Evolutionary conservation across 2,797 vertebrate species (phyloP), one percentile per base, ranked within the genome.

Genomic region (Sebastes baramenuke): DNA sequence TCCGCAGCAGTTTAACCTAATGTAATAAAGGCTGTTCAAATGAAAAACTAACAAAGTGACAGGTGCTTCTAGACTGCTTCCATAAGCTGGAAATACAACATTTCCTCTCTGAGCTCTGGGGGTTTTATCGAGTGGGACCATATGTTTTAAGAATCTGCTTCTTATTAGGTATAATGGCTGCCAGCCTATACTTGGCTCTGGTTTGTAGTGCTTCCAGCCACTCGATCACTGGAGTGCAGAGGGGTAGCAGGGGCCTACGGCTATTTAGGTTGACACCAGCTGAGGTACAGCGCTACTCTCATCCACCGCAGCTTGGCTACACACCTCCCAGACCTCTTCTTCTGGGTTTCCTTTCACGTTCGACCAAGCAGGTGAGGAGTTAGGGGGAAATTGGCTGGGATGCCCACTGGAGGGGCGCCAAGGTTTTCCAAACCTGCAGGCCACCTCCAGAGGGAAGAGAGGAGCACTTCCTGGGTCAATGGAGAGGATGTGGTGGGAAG

Each of bases 141-240:
- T 87, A 92, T 96, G 94, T 91, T 92, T 90, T 66, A 75, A 83
- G 81, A 87, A 80, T 93, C 94, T 95, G 93, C 71, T 94, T 90
- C 90, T 67, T 79, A 92, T 95, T 95, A 95, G 82, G 74, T 54
- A 60, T 89, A 88, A 91, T 84, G 66, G 86, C 85, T 91, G 88
- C 92, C 92, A 92, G 88, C 84, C 89, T 91, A 77, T 30, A 82
- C 80, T 82, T 82, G 75, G 87, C 79, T 86, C 58, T 86, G 75
- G 78, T 84, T 69, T 88, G 74, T 52, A 79, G 69, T 25, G 71
- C 77, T 85, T 88, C 88, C 78, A 89, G 77, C 73, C 79, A 46
- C 79, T 88, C 75, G 71, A 89, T 88, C 58, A 66, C 38, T 68
- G 25, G 27, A 79, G 76, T 49, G 49, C 27, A 70, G 73, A 49